Percentiles rank a stretch among this genome's conserved stretches.
Conservation (phyloP, 2,797 vertebrate species). For the Pangasius sanitwongsei region DNA sequence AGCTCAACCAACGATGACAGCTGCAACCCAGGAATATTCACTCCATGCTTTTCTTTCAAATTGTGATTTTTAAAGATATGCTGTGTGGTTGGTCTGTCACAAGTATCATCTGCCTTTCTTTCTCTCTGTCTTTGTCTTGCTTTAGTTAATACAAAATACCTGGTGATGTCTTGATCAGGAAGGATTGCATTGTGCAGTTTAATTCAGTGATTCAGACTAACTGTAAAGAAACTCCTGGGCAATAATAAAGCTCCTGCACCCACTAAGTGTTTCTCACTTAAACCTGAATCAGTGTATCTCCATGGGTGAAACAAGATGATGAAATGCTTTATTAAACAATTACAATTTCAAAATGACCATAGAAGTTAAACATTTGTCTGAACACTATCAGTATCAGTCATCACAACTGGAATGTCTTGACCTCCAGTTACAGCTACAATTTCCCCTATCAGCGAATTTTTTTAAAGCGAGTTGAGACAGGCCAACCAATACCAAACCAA, state of each 20-base stretch:
- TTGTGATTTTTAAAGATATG: neutral
- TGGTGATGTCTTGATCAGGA: neutral
- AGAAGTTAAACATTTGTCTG: neutral
- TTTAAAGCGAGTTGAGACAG: neutral
- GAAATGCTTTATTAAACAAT: neutral
- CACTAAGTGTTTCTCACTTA: neutral
- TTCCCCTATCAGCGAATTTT: neutral
- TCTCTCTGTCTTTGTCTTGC: neutral
- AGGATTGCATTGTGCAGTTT: neutral
- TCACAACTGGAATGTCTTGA: constrained; percentile 21
- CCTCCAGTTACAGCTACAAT: constrained; percentile 5
- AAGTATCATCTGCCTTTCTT: neutral
- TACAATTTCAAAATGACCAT: neutral
- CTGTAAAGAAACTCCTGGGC: neutral
- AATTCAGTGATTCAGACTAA: neutral
- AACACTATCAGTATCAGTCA: constrained; percentile 11
- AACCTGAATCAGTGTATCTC: neutral
- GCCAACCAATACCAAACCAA: constrained; percentile 21
- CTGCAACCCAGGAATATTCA: constrained; percentile 5
- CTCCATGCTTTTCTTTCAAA: constrained; percentile 12
- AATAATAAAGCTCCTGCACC: neutral
- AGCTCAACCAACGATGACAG: constrained; percentile 14
- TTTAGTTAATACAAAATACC: neutral
- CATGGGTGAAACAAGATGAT: neutral
- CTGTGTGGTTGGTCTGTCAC: neutral